phyloP scores from a whole-genome alignment of 2,113 vertebrate species.

The Microcebus jonahi region DNA sequence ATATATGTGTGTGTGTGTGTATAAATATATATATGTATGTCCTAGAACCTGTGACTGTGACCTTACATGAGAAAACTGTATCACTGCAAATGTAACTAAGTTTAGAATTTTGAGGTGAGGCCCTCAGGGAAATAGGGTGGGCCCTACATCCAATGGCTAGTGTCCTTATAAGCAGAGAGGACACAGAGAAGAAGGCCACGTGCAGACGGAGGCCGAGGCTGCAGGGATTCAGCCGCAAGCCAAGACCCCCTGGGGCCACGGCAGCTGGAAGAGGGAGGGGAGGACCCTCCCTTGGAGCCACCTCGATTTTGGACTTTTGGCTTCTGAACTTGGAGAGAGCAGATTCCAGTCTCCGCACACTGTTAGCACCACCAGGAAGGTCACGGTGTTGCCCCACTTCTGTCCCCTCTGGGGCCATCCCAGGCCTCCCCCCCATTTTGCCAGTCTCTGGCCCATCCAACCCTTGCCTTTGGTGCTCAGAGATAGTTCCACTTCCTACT shows the following conservation, averaged over 20 bases:
- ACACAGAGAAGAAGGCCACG: not conserved
- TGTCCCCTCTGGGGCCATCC: not conserved
- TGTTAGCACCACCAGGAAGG: not conserved
- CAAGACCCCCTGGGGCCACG: not conserved
- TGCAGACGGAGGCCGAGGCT: not conserved
- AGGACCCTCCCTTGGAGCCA: fast-evolving
- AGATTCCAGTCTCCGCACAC: not conserved
- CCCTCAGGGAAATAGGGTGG: not conserved
- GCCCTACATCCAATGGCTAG: too few relatives aligned
- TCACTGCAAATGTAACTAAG: not conserved
- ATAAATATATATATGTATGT: not conserved
- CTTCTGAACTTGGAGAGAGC: not conserved
- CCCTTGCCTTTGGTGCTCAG: not conserved
- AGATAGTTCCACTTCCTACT: not conserved
- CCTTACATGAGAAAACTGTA: not conserved
- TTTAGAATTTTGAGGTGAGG: not conserved
- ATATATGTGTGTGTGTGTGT: too few relatives aligned
- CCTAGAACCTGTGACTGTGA: not conserved
- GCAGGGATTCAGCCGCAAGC: fast-evolving
- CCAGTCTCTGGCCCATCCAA: not conserved
- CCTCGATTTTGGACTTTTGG: not conserved
- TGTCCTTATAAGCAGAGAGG: not conserved
- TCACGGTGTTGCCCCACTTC: not conserved
- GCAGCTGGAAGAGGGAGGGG: not conserved
- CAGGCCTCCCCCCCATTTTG: too few relatives aligned